A percentile compares a stretch with the other conserved stretches of the same genome.
phyloP scores from a whole-genome alignment of 30 jellyfish, hydroid and myxozoan species.

The Chrysaora quinquecirrha region DNA sequence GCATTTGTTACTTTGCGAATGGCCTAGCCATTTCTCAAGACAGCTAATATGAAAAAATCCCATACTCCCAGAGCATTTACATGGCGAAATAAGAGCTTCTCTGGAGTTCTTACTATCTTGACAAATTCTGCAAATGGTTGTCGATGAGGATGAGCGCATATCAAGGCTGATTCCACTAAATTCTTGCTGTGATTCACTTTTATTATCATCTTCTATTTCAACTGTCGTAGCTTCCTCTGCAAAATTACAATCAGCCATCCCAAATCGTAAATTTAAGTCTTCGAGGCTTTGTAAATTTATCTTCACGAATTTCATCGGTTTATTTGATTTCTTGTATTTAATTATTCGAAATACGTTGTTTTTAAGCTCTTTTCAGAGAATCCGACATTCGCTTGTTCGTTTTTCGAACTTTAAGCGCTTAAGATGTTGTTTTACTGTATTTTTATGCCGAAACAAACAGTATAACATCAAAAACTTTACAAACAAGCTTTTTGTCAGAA shows the following conservation, averaged over 20 bases:
- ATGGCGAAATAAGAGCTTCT: slow-evolving; percentile 76
- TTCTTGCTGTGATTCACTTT: background rate
- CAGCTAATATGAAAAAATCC: slow-evolving; percentile 75
- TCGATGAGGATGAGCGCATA: slow-evolving; percentile 31
- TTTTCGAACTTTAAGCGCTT: background rate
- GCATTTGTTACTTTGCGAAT: slow-evolving; percentile 79
- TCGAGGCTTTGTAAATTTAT: background rate
- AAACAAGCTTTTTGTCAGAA: too few relatives aligned
- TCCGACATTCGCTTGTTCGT: background rate
- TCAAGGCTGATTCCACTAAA: slow-evolving; percentile 53
- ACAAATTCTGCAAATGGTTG: slow-evolving; percentile 80
- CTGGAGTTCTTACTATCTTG: slow-evolving; percentile 66
- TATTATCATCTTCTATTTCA: background rate
- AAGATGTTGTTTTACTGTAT: background rate
- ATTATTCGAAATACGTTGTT: background rate
- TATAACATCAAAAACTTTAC: background rate
- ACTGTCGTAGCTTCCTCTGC: background rate
- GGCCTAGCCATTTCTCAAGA: slow-evolving; percentile 89
- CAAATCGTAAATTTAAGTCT: background rate
- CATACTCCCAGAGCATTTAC: slow-evolving; percentile 88
- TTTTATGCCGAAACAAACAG: background rate
- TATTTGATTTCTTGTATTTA: background rate
- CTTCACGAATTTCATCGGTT: background rate
- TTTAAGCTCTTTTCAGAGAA: background rate
- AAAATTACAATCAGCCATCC: background rate